Conservation (phyloP, 2,113 vertebrate species). For the Lepidothrix coronata region DNA sequence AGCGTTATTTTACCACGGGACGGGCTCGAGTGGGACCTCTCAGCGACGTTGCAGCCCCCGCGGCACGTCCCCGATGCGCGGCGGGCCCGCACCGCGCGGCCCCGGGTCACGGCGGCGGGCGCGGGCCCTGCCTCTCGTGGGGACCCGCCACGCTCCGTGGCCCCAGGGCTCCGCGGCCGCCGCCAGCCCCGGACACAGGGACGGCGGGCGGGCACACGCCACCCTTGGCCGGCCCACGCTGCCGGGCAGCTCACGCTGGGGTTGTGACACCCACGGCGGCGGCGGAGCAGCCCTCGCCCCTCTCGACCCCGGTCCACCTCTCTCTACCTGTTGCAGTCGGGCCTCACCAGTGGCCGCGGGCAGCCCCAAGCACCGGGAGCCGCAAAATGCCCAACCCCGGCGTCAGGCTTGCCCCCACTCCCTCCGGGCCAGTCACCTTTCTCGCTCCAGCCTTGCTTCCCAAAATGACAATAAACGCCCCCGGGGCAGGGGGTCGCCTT, state of each 20-base stretch:
- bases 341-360: neutral
- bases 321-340: neutral
- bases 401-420: neutral
- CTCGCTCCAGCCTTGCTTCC: neutral
- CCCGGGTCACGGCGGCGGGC: neutral
- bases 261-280: neutral
- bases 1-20: neutral
- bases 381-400: neutral
- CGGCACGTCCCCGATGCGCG: neutral
- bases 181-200: neutral
- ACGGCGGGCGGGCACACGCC: neutral
- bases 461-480: neutral
- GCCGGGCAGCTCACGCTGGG: neutral
- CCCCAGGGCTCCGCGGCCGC: neutral
- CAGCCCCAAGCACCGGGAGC: neutral
- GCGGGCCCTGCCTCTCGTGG: neutral
- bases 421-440: neutral
- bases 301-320: neutral
- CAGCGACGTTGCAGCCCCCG: neutral
- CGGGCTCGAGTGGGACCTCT: neutral
- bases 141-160: neutral
- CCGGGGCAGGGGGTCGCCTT: conserved; percentile 48
- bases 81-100: neutral
- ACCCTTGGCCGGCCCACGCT: neutral
- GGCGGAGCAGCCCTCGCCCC: neutral